Evolutionary conservation across 2,797 vertebrate genomes (phyloP).

Genomic region (Spizella passerina): DNA sequence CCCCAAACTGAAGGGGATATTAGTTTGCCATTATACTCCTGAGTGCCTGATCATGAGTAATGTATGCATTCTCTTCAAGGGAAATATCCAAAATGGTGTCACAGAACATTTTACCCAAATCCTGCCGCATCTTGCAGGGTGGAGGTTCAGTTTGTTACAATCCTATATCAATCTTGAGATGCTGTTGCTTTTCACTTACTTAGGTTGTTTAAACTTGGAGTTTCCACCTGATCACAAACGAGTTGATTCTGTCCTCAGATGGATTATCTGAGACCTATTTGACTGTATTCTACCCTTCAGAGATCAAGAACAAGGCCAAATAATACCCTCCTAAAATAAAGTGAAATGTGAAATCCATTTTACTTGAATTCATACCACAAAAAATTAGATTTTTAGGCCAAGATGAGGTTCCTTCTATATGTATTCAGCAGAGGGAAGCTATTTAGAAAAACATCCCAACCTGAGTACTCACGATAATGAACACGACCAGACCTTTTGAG

Average conservation of each 20-base stretch:
- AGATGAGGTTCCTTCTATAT: not conserved
- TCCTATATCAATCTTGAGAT: not conserved
- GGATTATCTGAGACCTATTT: not conserved
- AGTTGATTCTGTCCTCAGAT: not conserved
- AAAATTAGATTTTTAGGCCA: not conserved
- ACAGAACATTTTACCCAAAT: not conserved
- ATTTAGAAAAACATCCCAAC: not conserved
- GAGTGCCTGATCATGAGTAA: not conserved
- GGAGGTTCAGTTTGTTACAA: not conserved
- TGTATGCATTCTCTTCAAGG: not conserved
- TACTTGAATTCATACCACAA: not conserved
- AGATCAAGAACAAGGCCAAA: not conserved
- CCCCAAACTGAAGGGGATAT: not conserved
- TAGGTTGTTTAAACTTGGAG: not conserved
- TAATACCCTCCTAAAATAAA: not conserved
- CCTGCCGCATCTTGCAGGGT: not conserved
- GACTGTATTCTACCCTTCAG: not conserved
- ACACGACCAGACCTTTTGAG: not conserved
- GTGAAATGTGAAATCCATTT: not conserved
- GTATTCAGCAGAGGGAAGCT: not conserved
- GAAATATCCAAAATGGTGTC: not conserved
- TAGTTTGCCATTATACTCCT: not conserved
- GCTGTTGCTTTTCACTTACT: not conserved
- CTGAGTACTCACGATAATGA: fast-evolving
- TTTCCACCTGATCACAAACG: not conserved